These are phyloP conservation scores for Cassiopea xamachana DNA, from an alignment of 30 jellyfish, hydroid and myxozoan species.

Conservation along the genomic window DNA sequence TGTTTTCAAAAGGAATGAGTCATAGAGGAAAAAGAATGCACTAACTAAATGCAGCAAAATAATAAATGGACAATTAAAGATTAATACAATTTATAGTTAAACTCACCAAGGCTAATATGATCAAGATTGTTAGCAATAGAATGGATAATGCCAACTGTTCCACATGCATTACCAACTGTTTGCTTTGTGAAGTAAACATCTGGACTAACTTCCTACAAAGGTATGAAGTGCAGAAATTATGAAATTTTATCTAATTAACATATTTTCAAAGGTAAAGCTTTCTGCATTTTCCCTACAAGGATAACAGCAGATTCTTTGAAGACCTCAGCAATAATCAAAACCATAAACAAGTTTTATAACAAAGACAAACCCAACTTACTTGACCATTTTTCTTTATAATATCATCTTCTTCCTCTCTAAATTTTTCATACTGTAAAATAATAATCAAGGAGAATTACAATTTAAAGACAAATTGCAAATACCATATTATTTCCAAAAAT, in stretches of 20 bases:
- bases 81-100: background rate
- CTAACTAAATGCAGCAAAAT: background rate
- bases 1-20: too few species aligned
- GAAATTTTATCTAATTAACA: too few species aligned
- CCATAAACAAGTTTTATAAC: too few species aligned
- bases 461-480: too few species aligned
- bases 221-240: background rate
- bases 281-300: too few species aligned
- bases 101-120: slow-evolving; percentile 48
- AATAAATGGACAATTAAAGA: background rate
- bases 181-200: slow-evolving; percentile 83
- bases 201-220: slow-evolving; percentile 59
- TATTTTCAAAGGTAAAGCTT: too few species aligned
- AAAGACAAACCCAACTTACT: background rate
- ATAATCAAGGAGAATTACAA: background rate
- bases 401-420: slow-evolving; percentile 73
- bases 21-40: background rate
- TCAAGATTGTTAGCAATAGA: slow-evolving; percentile 88
- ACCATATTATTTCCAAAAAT: background rate
- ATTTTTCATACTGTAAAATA: slow-evolving; percentile 68
- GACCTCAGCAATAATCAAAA: background rate
- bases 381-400: slow-evolving; percentile 78
- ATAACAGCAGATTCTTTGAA: too few species aligned
- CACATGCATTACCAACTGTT: slow-evolving; percentile 98
- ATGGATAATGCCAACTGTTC: slow-evolving; percentile 96